Base-by-base conservation (phyloP, 1,140 invertebrate species). In the Leptonema lineaticorne region DNA sequence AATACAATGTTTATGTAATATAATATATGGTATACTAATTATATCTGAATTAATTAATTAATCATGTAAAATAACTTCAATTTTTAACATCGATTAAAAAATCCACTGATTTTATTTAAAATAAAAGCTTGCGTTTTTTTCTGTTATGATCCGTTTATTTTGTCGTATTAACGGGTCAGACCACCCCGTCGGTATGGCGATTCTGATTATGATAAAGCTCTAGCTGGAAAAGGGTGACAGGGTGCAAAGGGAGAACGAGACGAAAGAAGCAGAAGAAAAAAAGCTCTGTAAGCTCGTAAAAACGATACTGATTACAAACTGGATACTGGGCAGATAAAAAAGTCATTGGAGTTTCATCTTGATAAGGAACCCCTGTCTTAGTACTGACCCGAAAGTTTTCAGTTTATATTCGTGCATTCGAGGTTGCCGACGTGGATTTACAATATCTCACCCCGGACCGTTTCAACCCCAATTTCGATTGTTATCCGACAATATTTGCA, bases 251-350 rank as follows among this genome's bases (percentile, higher is more conserved):
- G 59, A 29, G 20, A 8, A 30, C 30, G 26, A 24, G 22, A 53
- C 11, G 46, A 50, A 11, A 11, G 30, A 33, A 6, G 11, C n/a
- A 11, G 11, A 33, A 50, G 46, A 22, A 46, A 46, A 60, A 46
- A 62, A 62, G 33, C 59, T 45, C n/a, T 62, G 59, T 62, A 24
- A 62, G 24, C 33, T 45, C 59, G 27, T 46, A 62, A 62, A 62
- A 62, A 46, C 33, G 41, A 45, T 62, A 62, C 59, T 62, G 59
- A 62, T 62, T 62, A 62, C 59, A 62, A 62, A 62, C 33, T 62
- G 33, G 29, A 53, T 18, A 37, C 22, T 24, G 14, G 11, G 2
- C 41, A 45, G 59, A 62, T 62, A 45, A 62, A 62, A 62, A 62
- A 62, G 30, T 16, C 53, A 28, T 57, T 30, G 24, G 24, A 11